phyloP scores from a whole-genome alignment of 2,113 vertebrate species.

The Leptobrachium leishanense region DNA sequence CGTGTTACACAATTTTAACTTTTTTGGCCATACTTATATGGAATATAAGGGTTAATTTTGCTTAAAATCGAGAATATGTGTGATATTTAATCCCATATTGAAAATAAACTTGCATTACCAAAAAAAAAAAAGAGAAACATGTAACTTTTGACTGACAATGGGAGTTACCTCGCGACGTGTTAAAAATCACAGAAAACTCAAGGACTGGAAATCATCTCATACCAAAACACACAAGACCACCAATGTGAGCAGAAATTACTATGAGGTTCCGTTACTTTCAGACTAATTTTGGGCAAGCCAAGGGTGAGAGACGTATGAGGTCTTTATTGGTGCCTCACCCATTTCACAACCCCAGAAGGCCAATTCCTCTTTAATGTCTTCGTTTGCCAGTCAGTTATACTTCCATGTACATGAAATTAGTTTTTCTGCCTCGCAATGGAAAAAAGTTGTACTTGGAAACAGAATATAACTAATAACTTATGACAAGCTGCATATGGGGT shows the following conservation, averaged over 20 bases:
- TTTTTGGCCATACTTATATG: no score
- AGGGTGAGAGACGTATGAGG: slow-evolving; percentile 4
- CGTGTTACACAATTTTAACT: no score
- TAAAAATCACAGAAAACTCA: no score
- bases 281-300: slow-evolving; percentile 14
- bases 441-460: slow-evolving; percentile 40
- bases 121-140: no score
- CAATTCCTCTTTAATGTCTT: slow-evolving; percentile 6
- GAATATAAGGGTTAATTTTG: no score
- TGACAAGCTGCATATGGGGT: slow-evolving; percentile 42
- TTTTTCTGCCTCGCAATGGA: slow-evolving; percentile 6
- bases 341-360: not conserved
- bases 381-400: slow-evolving; percentile 19
- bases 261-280: slow-evolving; percentile 4
- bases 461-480: slow-evolving; percentile 24
- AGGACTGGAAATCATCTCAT: not conserved
- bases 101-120: no score
- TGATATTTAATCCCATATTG: no score
- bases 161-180: no score
- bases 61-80: not conserved
- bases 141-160: no score
- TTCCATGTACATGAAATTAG: not conserved
- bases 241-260: slow-evolving; percentile 7
- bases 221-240: slow-evolving; percentile 15
- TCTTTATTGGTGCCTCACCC: slow-evolving; percentile 1